Base-by-base conservation (phyloP, 2,113 vertebrate species). In the Murina feae region DNA sequence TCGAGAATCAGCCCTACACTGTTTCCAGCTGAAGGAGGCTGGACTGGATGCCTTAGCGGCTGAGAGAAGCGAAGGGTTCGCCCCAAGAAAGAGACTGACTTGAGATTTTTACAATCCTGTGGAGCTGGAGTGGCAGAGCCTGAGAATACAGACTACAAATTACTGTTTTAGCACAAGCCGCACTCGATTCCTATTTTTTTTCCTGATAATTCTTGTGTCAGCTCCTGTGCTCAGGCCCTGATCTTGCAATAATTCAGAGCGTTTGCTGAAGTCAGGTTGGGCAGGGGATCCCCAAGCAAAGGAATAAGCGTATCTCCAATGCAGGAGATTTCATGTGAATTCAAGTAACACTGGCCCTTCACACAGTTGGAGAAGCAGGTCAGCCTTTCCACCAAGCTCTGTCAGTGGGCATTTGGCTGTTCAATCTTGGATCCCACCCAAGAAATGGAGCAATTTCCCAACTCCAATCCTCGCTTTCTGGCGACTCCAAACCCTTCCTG, bases 1-100 rank as follows among this genome's bases (percentile, higher is more conserved):
- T 81, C 39, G 74, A 96, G 79, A 96, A 90, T 30, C 93, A 94
- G 88, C 82, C 83, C 86, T 79, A 39, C 1, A 3, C 72, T 93
- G 2, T 93, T 94, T 97, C 68, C 44, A 94, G 76, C 88, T 94
- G 91, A 79, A 81, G 91, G 92, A 39, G n/a, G 65, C 90, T 87
- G 16, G 20, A 47, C 44, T 84, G 32, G 32, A 82, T 93, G 87
- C 79, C 93, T 93, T 55, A 87, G 88, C 80, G 3, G 80, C 51
- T 74, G 2, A 92, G 83, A 91, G 42, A 68, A 91, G 84, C 78
- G 82, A 69, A 25, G n/a, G 28, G 74, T 11, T 58, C 13, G 1
- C 0, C 75, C 79, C 16, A 93, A 94, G 39, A 53, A 81, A 94
- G 23, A 23, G 53, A 78, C 9, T 86, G 72, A 10, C 14, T 66